Conservation (phyloP, 2,797 vertebrate genomes). For the Pipistrellus pygmaeus region DNA sequence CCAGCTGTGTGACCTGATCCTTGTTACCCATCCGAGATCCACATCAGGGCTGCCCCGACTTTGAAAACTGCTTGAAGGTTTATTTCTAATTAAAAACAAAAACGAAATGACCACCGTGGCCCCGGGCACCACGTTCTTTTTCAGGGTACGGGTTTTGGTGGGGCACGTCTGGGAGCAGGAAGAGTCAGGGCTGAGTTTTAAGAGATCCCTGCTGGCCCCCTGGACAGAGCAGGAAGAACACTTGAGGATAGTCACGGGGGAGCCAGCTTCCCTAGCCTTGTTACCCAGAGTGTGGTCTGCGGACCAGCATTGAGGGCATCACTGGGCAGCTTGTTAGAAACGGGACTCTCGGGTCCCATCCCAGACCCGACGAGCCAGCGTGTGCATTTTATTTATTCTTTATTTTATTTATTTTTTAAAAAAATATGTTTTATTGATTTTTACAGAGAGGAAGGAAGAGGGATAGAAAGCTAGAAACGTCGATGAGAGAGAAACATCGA, state of each 20-base stretch:
- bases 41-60: constrained; percentile 85
- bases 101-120: constrained; percentile 61
- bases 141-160: constrained; percentile 4
- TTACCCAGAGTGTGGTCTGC: background rate
- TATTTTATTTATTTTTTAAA: background rate
- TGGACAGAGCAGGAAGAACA: background rate
- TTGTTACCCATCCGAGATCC: constrained; percentile 82
- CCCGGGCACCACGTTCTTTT: constrained; percentile 45
- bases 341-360: constrained; percentile 6
- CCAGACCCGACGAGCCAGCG: background rate
- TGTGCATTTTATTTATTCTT: background rate
- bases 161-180: background rate
- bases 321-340: background rate
- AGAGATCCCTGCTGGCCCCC: background rate
- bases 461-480: too few relatives aligned
- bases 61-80: constrained; percentile 87
- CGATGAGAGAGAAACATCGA: too few relatives aligned
- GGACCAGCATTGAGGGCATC: background rate
- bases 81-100: constrained; percentile 88
- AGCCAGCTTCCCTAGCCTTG: background rate
- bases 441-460: too few relatives aligned
- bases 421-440: too few relatives aligned
- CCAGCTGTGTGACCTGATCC: constrained; percentile 85
- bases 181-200: background rate
- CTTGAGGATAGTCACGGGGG: background rate